These are phyloP conservation scores for Heliconius sara DNA, from an alignment of 2,888 invertebrate genomes.

Conservation along the genomic window DNA sequence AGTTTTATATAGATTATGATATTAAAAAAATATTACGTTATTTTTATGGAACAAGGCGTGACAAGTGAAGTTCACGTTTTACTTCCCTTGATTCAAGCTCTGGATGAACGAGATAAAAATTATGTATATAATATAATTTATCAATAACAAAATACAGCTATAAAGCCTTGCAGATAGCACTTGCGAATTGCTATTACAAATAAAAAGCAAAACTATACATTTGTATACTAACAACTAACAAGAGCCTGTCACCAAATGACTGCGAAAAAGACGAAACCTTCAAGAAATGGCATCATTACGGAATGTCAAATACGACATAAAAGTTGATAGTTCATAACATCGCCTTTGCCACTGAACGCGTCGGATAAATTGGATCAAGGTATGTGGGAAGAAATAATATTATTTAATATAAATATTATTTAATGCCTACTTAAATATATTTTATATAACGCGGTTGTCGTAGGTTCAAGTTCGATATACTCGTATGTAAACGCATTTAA, in stretches of 20 bases:
- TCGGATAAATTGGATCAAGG: slow-evolving; percentile 27
- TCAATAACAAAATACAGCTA: too few relatives aligned
- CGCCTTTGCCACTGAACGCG: background rate
- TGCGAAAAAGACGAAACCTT: slow-evolving; percentile 1
- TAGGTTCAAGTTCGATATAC: background rate
- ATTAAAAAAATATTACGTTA: too few relatives aligned
- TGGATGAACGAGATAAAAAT: too few relatives aligned
- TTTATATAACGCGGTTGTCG: background rate
- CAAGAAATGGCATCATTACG: slow-evolving; percentile 13
- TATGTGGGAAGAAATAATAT: background rate
- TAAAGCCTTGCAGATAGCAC: too few relatives aligned
- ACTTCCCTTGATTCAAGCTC: too few relatives aligned
- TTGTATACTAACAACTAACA: background rate
- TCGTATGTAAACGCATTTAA: background rate
- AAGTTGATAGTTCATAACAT: slow-evolving; percentile 17
- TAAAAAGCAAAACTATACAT: background rate
- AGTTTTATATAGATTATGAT: background rate
- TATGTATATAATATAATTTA: too few relatives aligned
- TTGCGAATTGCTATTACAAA: too few relatives aligned
- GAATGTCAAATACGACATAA: slow-evolving; percentile 20
- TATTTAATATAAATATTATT: background rate
- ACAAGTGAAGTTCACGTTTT: too few relatives aligned
- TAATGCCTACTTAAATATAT: background rate
- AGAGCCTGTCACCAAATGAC: slow-evolving; percentile 3
- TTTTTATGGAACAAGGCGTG: too few relatives aligned